phyloP scores from a whole-genome alignment of 2,113 vertebrate species.

The Pyxicephalus adspersus region DNA sequence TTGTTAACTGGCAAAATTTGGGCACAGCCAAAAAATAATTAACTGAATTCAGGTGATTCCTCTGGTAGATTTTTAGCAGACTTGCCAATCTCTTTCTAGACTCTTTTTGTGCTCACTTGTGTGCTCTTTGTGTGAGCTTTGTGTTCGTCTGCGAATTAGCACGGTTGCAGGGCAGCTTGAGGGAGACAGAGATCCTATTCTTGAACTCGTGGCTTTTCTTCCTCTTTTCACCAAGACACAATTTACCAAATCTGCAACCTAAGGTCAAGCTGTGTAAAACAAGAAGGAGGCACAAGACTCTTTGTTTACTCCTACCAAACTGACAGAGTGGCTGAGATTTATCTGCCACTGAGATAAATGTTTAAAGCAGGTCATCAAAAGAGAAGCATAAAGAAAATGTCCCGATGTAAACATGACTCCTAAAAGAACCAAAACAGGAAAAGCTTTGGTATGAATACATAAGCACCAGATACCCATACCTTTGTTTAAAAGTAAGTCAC shows the following conservation, averaged over 20 bases:
- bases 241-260: constrained; percentile 52
- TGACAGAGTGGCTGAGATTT: constrained; percentile 31
- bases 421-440: not conserved
- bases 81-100: constrained; percentile 28
- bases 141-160: constrained; percentile 40
- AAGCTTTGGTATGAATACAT: not conserved
- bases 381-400: not conserved
- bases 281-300: constrained; percentile 49
- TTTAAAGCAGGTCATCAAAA: constrained; percentile 32
- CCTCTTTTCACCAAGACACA: constrained; percentile 41
- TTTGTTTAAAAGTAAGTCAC: too few relatives aligned
- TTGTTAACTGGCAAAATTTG: constrained; percentile 6
- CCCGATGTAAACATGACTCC: not conserved
- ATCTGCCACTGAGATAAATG: constrained; percentile 41
- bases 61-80: constrained; percentile 16
- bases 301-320: constrained; percentile 39
- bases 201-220: constrained; percentile 51
- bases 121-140: constrained; percentile 48
- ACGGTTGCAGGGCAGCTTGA: constrained; percentile 32
- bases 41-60: not conserved
- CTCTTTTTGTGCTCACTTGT: constrained; percentile 37
- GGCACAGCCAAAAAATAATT: not conserved
- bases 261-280: constrained; percentile 56
- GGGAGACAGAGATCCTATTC: constrained; percentile 41
- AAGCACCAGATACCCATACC: too few relatives aligned